A percentile compares a stretch with the other conserved stretches of the same genome.
These are phyloP conservation scores for Mythimna lalbum DNA, from an alignment of 2,888 invertebrate species.

Conservation along the genomic window DNA sequence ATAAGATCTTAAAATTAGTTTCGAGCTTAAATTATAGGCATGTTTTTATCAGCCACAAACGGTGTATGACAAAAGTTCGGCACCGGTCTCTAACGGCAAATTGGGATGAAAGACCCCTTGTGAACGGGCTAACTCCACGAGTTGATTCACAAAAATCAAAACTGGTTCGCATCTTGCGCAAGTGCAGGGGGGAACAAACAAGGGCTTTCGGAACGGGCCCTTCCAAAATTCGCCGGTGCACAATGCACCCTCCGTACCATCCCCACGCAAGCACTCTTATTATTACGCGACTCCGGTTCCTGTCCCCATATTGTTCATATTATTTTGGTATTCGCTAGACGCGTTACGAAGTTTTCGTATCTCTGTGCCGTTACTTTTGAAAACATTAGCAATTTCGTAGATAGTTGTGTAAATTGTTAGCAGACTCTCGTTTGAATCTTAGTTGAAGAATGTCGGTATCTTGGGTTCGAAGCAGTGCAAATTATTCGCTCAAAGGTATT, in stretches of 20 bases:
- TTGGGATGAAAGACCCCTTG: conserved; percentile 79
- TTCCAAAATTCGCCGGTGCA: conserved; percentile 90
- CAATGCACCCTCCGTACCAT: conserved; percentile 90
- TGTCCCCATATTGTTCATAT: conserved; percentile 90
- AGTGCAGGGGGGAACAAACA: conserved; percentile 88
- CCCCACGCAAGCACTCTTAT: conserved; percentile 90
- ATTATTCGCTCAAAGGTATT: conserved; percentile 78
- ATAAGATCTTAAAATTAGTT: conserved; percentile 66
- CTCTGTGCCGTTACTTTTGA: conserved; percentile 70
- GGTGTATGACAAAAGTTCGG: conserved; percentile 63
- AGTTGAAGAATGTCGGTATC: conserved; percentile 49
- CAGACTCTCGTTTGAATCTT: conserved; percentile 45
- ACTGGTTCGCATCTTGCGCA: conserved; percentile 91
- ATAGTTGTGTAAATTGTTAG: conserved; percentile 29
- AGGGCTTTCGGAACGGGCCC: conserved; percentile 88
- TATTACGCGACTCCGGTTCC: conserved; percentile 88
- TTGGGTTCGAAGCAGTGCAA: conserved; percentile 75
- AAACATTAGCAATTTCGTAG: conserved; percentile 53
- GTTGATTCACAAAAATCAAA: conserved; percentile 87
- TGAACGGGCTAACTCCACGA: conserved; percentile 78
- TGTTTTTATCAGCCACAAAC: conserved; percentile 55
- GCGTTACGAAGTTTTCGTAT: conserved; percentile 79
- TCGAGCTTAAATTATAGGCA: conserved; percentile 41
- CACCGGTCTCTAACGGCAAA: conserved; percentile 73
- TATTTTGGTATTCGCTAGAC: conserved; percentile 87